Evolutionary conservation across 92 coral and sea anemone genomes (phyloP), one percentile per base, ranked within the genome.

Genomic region (Siderastrea radians): DNA sequence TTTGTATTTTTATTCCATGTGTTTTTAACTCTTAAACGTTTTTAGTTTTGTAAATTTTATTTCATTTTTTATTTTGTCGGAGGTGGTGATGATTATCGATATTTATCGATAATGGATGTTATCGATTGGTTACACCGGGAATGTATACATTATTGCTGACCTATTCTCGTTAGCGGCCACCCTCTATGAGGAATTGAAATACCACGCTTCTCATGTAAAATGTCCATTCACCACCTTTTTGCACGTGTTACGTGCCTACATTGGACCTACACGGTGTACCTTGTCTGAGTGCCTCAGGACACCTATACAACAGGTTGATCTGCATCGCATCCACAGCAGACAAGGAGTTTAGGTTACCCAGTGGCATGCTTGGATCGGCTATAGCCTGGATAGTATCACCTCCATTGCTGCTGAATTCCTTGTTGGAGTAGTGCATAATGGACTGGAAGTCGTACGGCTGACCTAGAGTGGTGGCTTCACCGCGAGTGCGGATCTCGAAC

Each of bases 391-490:
- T 84, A 1, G 98, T 97, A 72, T 94, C 95, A 58, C 81, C 75
- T 7, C 97, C 96, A 52, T 97, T 96, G 54, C 77, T 86, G 46
- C 96, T 96, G 83, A 96, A 95, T 66, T 94, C 99, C 65, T 93
- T 95, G 50, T 94, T 94, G 4, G 93, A 86, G 89, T 97, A 97
- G 58, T 97, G 99, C 99, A 97, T 97, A 49, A 97, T 97, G 13
- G 98, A 94, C 54, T 89, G 85, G 76, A 91, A 97, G 92, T 95
- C 99, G 74, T 97, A 97, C 11, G 96, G 97, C 51, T 92, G 98
- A 19, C 93, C 94, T 10, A 97, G 78, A 16, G 92, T 84, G 26
- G 94, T 87, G 12, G 75, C 87, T n/a, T 92, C 93, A 67, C 82
- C 78, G 17, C 62, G 85, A 11, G 57, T 81, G 51, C 91, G 91